phyloP scores from a whole-genome alignment of 2,888 invertebrate genomes.

The Stenurella melanura region DNA sequence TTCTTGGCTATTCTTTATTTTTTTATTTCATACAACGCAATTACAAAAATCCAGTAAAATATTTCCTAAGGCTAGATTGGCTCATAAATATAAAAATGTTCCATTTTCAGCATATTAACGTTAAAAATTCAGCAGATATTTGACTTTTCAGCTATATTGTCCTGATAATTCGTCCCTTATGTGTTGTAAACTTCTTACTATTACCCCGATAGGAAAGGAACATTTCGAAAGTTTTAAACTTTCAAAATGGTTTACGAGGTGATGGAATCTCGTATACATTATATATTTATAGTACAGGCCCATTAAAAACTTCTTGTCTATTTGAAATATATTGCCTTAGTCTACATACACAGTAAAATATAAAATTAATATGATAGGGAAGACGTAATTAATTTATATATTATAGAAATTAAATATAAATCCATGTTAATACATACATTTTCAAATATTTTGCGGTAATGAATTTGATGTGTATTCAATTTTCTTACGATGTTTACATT shows the following conservation, averaged over 20 bases:
- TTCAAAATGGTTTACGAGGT: constrained; percentile 61
- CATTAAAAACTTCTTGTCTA: constrained; percentile 36
- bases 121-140: constrained; percentile 62
- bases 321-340: constrained; percentile 5
- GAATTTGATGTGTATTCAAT: no score
- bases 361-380: no score
- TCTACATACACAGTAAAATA: not conserved
- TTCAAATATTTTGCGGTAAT: no score
- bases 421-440: no score
- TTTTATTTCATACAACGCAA: not conserved
- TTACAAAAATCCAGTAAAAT: constrained; percentile 14
- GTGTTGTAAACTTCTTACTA: constrained; percentile 58
- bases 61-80: constrained; percentile 28
- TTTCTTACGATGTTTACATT: no score
- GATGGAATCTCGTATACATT: constrained; percentile 60
- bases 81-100: constrained; percentile 35
- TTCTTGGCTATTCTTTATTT: not conserved
- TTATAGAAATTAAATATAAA: no score
- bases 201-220: constrained; percentile 57
- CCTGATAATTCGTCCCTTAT: constrained; percentile 61
- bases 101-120: constrained; percentile 51
- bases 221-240: constrained; percentile 57
- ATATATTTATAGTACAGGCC: constrained; percentile 48
- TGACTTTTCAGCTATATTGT: constrained; percentile 58
- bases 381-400: no score